These are phyloP conservation scores for Ooceraea biroi DNA, from an alignment of 1,140 invertebrate species.

Conservation along the genomic window DNA sequence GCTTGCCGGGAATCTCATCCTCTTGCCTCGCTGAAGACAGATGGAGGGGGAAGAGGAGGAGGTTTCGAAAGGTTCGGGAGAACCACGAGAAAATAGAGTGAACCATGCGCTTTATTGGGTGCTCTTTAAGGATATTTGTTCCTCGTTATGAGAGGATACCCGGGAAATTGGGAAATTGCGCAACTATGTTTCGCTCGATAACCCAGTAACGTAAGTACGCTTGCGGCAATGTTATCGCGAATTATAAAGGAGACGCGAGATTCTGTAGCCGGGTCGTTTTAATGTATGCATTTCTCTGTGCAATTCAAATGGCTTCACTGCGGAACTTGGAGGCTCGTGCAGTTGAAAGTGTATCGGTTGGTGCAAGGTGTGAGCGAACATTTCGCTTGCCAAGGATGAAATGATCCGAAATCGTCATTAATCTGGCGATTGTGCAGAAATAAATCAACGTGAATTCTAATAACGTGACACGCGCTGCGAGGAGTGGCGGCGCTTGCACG, in stretches of 20 bases:
- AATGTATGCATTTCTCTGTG: too few species aligned
- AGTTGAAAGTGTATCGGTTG: too few species aligned
- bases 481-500: neutral
- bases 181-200: neutral
- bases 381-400: neutral
- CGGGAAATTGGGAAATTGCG: neutral
- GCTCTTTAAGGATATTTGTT: neutral
- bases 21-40: neutral
- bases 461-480: neutral
- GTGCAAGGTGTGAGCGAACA: neutral
- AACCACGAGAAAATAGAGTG: neutral
- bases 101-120: neutral
- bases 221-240: neutral
- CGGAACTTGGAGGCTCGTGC: too few species aligned
- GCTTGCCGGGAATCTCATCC: constrained; percentile 18
- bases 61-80: neutral
- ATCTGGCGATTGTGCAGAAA: neutral
- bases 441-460: neutral
- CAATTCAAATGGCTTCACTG: too few species aligned
- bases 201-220: neutral
- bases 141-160: neutral
- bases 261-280: neutral
- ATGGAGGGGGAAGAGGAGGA: neutral
- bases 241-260: neutral
- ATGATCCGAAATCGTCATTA: neutral